Evolutionary conservation across 2,888 invertebrate species (phyloP).

Genomic region (Nasonovia ribisnigri): DNA sequence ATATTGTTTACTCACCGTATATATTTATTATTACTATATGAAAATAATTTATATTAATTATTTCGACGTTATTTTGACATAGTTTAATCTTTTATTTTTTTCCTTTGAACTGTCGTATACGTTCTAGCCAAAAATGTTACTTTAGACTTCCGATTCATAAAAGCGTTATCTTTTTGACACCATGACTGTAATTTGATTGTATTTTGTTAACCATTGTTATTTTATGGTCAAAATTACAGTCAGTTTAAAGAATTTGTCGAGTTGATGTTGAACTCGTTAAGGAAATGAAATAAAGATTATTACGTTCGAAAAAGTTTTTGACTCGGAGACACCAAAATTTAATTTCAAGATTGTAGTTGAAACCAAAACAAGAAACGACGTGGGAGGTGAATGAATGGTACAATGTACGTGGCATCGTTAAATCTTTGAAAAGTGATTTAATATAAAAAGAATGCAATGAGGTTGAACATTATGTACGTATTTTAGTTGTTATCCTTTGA

Average conservation of each 20-base stretch:
- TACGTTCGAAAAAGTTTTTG: conserved; percentile 10
- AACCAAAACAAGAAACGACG: conserved; percentile 1
- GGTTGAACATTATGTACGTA: background rate
- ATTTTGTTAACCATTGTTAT: background rate
- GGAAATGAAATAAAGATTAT: background rate
- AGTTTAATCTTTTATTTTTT: background rate
- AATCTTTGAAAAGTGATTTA: conserved; percentile 18
- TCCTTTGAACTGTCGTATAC: background rate
- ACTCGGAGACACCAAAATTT: background rate
- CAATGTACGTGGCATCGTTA: background rate
- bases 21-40: background rate
- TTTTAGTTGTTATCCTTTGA: conserved; percentile 27
- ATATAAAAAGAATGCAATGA: background rate
- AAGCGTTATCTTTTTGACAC: background rate
- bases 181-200: conserved; percentile 3
- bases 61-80: background rate
- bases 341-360: conserved; percentile 1
- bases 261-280: conserved; percentile 1
- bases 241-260: background rate
- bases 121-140: background rate
- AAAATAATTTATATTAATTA: background rate
- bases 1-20: background rate
- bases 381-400: background rate
- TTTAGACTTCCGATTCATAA: background rate
- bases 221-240: background rate